Base-by-base conservation (phyloP, 2,888 invertebrate genomes). In the Nephrocerus scutellatus region DNA sequence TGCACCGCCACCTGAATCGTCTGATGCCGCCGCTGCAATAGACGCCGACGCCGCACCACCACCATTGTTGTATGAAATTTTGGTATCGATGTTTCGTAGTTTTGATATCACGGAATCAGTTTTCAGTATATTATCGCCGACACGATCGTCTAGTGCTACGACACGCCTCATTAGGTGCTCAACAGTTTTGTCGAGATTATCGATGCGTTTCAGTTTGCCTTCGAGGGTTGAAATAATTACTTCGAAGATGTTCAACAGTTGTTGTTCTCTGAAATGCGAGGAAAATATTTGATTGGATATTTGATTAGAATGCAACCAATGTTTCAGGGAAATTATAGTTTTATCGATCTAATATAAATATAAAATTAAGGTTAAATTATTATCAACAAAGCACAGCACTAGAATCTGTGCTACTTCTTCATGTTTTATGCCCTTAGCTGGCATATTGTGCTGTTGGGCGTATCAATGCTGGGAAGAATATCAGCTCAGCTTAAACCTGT, bases 191-290 rank as follows among this genome's bases (percentile, higher is more conserved):
- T 90, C 89, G 40, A 89, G 69, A 63, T 87, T 88, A 59, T 89
- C 89, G 60, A 90, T 87, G 52, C 88, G 74, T 62, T 88, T 86
- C 10, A 90, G 72, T 71, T 89, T 89, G 5, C 86, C 84, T 66
- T 90, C 89, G 53, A 89, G 70, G 18, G 88, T 89, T 53, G 87
- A 85, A 42, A 89, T 87, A 51, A 91, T 87, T 37, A 87, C 86
- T 69, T 89, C 89, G 70, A 90, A 89, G 38, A 90, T 84, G 64
- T 85, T 85, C 70, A 87, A 82, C 47, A 89, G 76, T 66, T 88
- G 87, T 66, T 87, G 85, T 68, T 88, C 88, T 69, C 88, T 88
- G 81, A 79, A 79, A 16, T 10, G n/a, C 36, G 22, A 36, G 13
- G 18, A 10, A 29, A 21, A 22, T 9, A 32, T 13, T 30, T 37